These are phyloP conservation scores for Eupleurogrammus muticus DNA, from an alignment of 2,797 vertebrate genomes.

Conservation along the genomic window DNA sequence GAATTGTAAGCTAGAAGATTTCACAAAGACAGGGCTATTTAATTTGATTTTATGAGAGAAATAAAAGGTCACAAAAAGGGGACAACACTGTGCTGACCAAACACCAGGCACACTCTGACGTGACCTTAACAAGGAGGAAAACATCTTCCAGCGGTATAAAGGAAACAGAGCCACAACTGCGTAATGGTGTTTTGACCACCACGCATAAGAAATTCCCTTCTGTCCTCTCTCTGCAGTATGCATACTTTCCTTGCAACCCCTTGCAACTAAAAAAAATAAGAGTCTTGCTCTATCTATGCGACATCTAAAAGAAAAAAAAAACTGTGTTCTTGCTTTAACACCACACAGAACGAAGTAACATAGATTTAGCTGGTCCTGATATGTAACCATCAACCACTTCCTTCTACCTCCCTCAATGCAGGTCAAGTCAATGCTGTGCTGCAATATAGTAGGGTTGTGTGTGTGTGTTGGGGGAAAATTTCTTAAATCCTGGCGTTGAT, in stretches of 20 bases:
- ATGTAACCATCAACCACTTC: constrained; percentile 10
- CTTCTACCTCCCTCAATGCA: constrained; percentile 5
- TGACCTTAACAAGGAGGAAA: constrained; percentile 1
- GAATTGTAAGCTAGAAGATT: neutral
- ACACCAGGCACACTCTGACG: neutral
- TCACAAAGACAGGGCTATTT: neutral
- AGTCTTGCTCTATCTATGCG: neutral
- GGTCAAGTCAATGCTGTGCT: constrained; percentile 1
- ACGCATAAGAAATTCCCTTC: neutral
- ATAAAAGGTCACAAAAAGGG: neutral
- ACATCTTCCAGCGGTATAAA: neutral
- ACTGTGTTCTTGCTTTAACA: neutral
- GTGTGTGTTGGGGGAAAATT: constrained; percentile 53
- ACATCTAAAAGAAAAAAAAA: constrained; percentile 18
- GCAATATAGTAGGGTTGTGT: constrained; percentile 11
- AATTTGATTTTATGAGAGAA: neutral
- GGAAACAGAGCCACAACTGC: neutral
- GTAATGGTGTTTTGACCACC: neutral
- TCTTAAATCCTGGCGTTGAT: constrained; percentile 76
- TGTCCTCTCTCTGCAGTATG: constrained; percentile 1
- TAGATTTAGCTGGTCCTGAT: neutral
- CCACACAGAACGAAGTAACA: neutral
- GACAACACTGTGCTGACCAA: constrained; percentile 14
- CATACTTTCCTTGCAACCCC: constrained; percentile 5
- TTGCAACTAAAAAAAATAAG: constrained; percentile 8